phyloP scores from a whole-genome alignment of 2,888 invertebrate genomes.

The Ormyrus pomaceus region DNA sequence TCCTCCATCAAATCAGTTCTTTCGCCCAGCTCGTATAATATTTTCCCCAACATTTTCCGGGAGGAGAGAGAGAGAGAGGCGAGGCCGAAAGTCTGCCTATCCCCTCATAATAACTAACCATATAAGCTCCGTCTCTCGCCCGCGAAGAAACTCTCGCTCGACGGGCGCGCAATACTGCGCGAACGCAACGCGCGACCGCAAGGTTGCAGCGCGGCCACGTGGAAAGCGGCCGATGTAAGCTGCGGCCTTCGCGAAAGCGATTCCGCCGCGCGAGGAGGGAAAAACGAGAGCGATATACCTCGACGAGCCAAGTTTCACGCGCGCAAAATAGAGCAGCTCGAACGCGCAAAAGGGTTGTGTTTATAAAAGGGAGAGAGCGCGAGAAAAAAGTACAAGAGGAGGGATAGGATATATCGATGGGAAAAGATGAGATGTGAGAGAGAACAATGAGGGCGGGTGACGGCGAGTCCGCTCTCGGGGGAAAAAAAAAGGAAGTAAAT shows the following conservation, averaged over 20 bases:
- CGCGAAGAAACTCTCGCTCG: background rate
- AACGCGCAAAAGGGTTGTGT: background rate
- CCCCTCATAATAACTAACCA: no score
- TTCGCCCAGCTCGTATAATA: no score
- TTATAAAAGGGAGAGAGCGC: background rate
- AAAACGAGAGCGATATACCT: background rate
- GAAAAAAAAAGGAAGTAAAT: background rate
- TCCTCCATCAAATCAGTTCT: background rate
- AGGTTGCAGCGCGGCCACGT: conserved; percentile 20
- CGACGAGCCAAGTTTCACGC: no score
- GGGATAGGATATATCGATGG: conserved; percentile 10
- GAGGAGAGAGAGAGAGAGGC: no score
- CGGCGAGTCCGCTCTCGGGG: background rate
- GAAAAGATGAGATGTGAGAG: background rate
- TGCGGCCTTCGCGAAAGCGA: conserved; percentile 39
- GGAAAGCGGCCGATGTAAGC: conserved; percentile 37
- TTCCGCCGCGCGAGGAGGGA: conserved; percentile 21
- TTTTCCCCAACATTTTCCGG: no score
- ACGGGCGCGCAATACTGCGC: background rate
- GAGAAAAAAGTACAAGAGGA: background rate
- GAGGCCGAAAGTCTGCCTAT: no score
- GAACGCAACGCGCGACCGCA: conserved; percentile 16
- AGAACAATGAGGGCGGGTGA: conserved; percentile 12
- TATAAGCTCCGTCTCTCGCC: background rate
- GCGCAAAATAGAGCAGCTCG: background rate